phyloP scores from a whole-genome alignment of 2,113 vertebrate genomes.

The Rhea americana region DNA sequence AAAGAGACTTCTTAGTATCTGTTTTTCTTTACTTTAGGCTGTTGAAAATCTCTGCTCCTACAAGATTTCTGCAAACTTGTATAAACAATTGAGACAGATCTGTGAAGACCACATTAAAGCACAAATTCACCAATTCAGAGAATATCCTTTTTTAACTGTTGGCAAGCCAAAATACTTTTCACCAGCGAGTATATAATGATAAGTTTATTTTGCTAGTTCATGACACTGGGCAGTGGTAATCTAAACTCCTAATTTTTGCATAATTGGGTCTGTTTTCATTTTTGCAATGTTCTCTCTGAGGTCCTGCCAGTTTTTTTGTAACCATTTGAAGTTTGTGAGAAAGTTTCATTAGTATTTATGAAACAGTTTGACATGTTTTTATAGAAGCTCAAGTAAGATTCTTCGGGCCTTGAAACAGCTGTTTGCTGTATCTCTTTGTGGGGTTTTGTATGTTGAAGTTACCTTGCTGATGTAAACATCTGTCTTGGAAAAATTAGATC shows the following conservation, averaged over 20 bases:
- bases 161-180: background rate
- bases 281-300: background rate
- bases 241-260: background rate
- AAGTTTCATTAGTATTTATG: background rate
- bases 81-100: slow-evolving; percentile 94
- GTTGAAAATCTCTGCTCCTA: slow-evolving; percentile 99
- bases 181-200: background rate
- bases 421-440: background rate
- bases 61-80: slow-evolving; percentile 98
- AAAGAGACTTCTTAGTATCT: background rate
- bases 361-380: background rate
- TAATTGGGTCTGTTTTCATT: background rate
- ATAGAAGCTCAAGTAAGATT: background rate
- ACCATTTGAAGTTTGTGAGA: background rate
- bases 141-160: slow-evolving; percentile 90
- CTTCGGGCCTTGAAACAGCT: background rate
- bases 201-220: background rate
- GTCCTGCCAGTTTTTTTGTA: background rate
- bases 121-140: slow-evolving; percentile 98
- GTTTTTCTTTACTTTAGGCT: slow-evolving; percentile 80
- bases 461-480: background rate
- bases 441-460: background rate
- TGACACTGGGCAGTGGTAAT: background rate
- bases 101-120: slow-evolving; percentile 99
- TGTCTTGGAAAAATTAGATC: background rate